Evolutionary conservation across 2,797 vertebrate genomes (phyloP).

Genomic region (Anableps anableps): DNA sequence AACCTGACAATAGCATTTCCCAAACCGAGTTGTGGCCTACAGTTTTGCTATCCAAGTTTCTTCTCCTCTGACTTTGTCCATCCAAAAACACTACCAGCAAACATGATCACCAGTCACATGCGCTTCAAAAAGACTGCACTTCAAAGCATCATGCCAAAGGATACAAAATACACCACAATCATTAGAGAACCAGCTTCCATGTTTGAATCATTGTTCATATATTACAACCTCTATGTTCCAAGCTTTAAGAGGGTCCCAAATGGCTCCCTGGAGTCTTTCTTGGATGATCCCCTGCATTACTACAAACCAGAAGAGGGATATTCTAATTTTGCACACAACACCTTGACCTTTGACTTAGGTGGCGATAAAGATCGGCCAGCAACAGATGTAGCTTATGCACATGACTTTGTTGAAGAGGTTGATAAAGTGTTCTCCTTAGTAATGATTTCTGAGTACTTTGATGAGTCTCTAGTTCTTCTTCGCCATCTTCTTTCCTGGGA

Average conservation of each 20-base stretch:
- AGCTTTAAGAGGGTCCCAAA: constrained; percentile 87
- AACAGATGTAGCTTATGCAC: constrained; percentile 71
- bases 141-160: constrained; percentile 83
- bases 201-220: constrained; percentile 91
- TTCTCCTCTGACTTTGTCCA: constrained; percentile 86
- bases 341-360: constrained; percentile 86
- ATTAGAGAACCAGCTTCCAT: constrained; percentile 87
- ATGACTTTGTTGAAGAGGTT: constrained; percentile 79
- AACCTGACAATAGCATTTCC: constrained; percentile 88
- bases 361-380: constrained; percentile 83
- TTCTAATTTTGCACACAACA: constrained; percentile 87
- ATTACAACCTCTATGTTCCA: constrained; percentile 83
- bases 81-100: constrained; percentile 81
- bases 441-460: constrained; percentile 90
- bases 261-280: constrained; percentile 85
- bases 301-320: constrained; percentile 83
- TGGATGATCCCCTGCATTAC: constrained; percentile 81
- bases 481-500: constrained; percentile 88
- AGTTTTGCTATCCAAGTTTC: constrained; percentile 88
- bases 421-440: constrained; percentile 86
- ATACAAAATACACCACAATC: constrained; percentile 86
- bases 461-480: constrained; percentile 88
- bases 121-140: constrained; percentile 83
- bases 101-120: constrained; percentile 87
- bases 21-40: constrained; percentile 82